Evolutionary conservation across 2,797 vertebrate genomes (phyloP).

Genomic region (Kryptolebias ocellatus): DNA sequence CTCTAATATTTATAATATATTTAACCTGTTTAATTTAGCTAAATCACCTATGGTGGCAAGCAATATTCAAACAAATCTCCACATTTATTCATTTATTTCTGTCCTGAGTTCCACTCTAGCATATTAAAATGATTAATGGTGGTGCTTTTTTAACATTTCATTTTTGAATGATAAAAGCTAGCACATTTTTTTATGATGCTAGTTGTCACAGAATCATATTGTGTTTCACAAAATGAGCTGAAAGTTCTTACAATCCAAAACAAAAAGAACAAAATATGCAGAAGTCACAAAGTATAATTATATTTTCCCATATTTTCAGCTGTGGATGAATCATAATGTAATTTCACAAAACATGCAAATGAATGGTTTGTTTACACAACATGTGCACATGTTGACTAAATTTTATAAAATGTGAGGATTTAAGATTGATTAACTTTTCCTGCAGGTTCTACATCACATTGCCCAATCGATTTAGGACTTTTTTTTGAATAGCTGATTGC

Average conservation of each 20-base stretch:
- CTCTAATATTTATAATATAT: too few species aligned
- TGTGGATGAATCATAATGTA: conserved; percentile 1
- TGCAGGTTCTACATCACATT: conserved; percentile 5
- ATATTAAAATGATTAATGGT: too few species aligned
- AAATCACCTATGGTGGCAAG: too few species aligned
- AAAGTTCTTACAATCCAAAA: too few species aligned
- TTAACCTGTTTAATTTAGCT: too few species aligned
- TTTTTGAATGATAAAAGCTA: too few species aligned
- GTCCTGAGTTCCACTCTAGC: too few species aligned
- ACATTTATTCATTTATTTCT: too few species aligned
- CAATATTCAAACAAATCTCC: too few species aligned
- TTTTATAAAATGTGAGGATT: not conserved
- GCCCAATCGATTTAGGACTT: conserved; percentile 17
- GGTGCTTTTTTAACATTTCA: too few species aligned
- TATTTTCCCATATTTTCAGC: conserved; percentile 15
- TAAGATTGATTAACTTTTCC: conserved; percentile 12
- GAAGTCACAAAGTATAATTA: not conserved
- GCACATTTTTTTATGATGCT: not conserved
- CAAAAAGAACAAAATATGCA: not conserved
- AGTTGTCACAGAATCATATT: not conserved
- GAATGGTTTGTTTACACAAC: conserved; percentile 1
- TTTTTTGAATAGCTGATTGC: conserved; percentile 11
- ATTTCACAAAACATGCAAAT: conserved; percentile 18
- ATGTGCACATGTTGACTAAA: not conserved
- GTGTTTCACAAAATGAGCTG: too few species aligned